A percentile compares a stretch with the other conserved stretches of the same genome.
These are phyloP conservation scores for Megathymus violae DNA, from an alignment of 1,140 invertebrate species.

Conservation along the genomic window DNA sequence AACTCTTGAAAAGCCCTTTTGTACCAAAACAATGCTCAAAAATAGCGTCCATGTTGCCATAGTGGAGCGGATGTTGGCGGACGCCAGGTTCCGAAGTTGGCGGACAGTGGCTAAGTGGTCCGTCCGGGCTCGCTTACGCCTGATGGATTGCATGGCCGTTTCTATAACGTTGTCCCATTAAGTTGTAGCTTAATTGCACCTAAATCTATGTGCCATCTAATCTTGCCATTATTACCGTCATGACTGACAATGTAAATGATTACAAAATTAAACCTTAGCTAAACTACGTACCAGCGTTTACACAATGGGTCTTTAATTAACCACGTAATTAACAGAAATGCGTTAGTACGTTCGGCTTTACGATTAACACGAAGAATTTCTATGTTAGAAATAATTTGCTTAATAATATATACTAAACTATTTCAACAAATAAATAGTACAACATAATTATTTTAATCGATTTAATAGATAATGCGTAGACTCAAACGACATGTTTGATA, in stretches of 20 bases:
- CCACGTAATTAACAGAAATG: slow-evolving; percentile 6
- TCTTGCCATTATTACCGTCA: background rate
- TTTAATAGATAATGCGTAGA: no score
- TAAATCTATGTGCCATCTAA: slow-evolving; percentile 12
- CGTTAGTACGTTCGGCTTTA: background rate
- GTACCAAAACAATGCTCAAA: no score
- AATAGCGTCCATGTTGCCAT: no score
- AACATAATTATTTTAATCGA: no score
- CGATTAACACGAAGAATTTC: background rate
- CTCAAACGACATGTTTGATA: no score
- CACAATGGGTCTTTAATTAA: slow-evolving; percentile 6
- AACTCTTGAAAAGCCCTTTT: no score
- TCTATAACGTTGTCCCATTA: slow-evolving; percentile 52
- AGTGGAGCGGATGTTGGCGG: slow-evolving; percentile 46
- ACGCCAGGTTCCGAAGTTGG: slow-evolving; percentile 46
- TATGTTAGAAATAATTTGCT: background rate
- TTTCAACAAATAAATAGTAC: background rate
- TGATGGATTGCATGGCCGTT: slow-evolving; percentile 59
- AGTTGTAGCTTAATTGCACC: slow-evolving; percentile 42
- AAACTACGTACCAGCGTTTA: slow-evolving; percentile 6
- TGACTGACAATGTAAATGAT: slow-evolving; percentile 3
- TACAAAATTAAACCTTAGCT: slow-evolving; percentile 11
- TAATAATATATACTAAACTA: background rate
- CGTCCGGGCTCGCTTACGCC: slow-evolving; percentile 54
- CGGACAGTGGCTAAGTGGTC: slow-evolving; percentile 62